Evolutionary conservation across 1,140 invertebrate species (phyloP).

Genomic region (Zaprionus taronus): DNA sequence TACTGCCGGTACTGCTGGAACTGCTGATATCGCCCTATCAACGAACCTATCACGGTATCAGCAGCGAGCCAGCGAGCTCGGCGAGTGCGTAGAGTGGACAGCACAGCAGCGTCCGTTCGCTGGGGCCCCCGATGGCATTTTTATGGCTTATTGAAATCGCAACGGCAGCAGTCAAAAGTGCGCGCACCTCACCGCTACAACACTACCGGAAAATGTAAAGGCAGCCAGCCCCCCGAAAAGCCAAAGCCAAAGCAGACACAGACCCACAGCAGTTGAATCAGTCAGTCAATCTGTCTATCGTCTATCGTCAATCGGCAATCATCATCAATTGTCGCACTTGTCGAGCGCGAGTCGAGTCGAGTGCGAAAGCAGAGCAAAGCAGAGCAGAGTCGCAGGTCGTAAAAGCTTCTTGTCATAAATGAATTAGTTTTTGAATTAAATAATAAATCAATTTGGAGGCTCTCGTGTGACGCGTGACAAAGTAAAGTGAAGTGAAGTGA

Average conservation of each 20-base stretch:
- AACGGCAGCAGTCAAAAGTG: constrained; percentile 73
- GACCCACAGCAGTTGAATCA: background rate
- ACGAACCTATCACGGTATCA: constrained; percentile 3
- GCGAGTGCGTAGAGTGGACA: constrained; percentile 41
- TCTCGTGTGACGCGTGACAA: constrained; percentile 23
- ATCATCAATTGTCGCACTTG: background rate
- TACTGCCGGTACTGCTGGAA: no score
- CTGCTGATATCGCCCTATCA: constrained; percentile 30
- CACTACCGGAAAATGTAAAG: constrained; percentile 36
- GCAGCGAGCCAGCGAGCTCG: background rate
- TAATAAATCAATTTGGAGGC: constrained; percentile 33
- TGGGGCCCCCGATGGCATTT: constrained; percentile 39
- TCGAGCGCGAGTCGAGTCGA: constrained; percentile 11
- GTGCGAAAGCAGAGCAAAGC: constrained; percentile 18
- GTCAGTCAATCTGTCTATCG: background rate
- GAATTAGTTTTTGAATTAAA: constrained; percentile 43
- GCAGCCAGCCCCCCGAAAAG: background rate
- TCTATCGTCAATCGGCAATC: background rate
- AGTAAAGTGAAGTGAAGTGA: constrained; percentile 1
- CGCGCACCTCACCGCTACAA: constrained; percentile 58
- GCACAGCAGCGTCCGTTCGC: constrained; percentile 17
- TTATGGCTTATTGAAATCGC: constrained; percentile 74
- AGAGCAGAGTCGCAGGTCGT: background rate
- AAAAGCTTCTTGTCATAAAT: constrained; percentile 11
- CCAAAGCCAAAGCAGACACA: background rate